Conservation (phyloP, 2,113 vertebrate genomes). For the Nothoprocta pentlandii region DNA sequence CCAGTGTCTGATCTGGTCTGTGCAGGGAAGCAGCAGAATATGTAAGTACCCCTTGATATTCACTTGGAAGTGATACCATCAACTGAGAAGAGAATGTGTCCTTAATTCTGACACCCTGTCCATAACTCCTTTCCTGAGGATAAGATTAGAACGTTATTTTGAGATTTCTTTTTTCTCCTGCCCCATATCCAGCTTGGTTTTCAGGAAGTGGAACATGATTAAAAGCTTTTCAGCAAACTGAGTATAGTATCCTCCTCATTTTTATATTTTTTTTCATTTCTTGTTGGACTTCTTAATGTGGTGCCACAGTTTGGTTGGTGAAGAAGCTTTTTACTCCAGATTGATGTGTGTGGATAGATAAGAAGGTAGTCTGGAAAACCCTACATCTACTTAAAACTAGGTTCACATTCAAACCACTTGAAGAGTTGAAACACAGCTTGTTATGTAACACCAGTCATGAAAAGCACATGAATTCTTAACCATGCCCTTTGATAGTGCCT, state of each 20-base stretch:
- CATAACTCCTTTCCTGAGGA: not conserved
- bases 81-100: not conserved
- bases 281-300: not conserved
- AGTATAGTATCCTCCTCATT: not conserved
- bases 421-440: slow-evolving; percentile 6
- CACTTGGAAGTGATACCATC: not conserved
- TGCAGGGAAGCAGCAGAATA: not conserved
- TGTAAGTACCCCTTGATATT: not conserved
- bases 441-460: slow-evolving; percentile 36
- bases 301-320: not conserved
- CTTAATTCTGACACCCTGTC: not conserved
- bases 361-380: not conserved
- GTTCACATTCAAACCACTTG: not conserved
- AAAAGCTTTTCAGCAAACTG: not conserved
- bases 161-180: not conserved
- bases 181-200: not conserved
- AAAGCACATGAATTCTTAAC: slow-evolving; percentile 58
- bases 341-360: not conserved
- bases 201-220: not conserved
- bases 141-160: not conserved
- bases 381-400: not conserved
- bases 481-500: slow-evolving; percentile 18
- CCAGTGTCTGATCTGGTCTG: not conserved
- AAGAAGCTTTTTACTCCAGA: not conserved
- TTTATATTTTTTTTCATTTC: not conserved